Percentiles rank a stretch among this genome's conserved stretches.
phyloP scores from a whole-genome alignment of 2,797 vertebrate genomes.

The Coreius guichenoti region DNA sequence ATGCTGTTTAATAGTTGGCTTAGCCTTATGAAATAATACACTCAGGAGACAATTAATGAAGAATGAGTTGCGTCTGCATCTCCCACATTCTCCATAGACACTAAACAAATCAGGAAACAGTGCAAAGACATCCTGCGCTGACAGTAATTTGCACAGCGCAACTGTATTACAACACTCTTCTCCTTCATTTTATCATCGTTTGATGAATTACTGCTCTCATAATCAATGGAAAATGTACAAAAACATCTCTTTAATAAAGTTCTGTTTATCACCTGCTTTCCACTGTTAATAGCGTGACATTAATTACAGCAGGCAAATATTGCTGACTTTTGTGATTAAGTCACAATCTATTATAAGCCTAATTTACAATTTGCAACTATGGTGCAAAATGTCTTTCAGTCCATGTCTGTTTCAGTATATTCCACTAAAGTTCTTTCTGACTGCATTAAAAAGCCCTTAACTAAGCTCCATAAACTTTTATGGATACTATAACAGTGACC shows the following conservation, averaged over 20 bases:
- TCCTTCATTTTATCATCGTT: not conserved
- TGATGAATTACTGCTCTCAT: not conserved
- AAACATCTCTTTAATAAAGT: not conserved
- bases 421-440: not conserved
- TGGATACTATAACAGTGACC: not conserved
- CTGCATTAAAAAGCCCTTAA: not conserved
- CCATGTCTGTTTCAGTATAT: not conserved
- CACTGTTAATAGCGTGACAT: not conserved
- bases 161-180: not conserved
- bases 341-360: not conserved
- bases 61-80: not conserved
- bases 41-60: too few species aligned
- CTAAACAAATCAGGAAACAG: not conserved
- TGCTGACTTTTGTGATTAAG: not conserved
- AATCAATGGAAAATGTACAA: not conserved
- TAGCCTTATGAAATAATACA: not conserved
- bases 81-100: not conserved
- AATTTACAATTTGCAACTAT: not conserved
- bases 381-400: not conserved
- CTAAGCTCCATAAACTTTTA: slow-evolving; percentile 38
- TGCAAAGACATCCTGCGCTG: not conserved
- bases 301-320: not conserved
- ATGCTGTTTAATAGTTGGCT: not conserved
- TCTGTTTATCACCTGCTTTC: not conserved
- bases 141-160: not conserved